Conservation (phyloP, 2,888 invertebrate species). For the Anarsia innoxiella region DNA sequence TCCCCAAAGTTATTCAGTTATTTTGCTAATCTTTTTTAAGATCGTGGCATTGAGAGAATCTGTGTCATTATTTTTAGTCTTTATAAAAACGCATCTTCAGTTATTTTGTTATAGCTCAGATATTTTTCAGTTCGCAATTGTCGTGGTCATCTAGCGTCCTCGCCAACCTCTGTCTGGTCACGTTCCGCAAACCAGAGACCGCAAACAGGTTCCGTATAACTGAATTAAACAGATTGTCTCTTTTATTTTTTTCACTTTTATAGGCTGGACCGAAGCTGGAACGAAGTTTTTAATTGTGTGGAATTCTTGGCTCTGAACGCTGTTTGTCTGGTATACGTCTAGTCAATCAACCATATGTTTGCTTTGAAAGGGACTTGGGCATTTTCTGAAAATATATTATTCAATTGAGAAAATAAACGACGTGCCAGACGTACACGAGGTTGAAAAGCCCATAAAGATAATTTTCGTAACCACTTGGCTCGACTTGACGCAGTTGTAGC, state of each 20-base stretch:
- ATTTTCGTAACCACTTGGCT: slow-evolving; percentile 23
- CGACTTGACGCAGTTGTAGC: slow-evolving; percentile 43
- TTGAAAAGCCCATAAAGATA: slow-evolving; percentile 6
- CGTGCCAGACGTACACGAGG: slow-evolving; percentile 9
- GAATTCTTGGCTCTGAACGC: slow-evolving; percentile 41
- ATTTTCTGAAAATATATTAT: slow-evolving; percentile 8
- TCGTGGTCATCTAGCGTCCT: slow-evolving; percentile 39
- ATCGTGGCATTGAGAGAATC: neutral
- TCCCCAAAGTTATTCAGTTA: slow-evolving; percentile 19
- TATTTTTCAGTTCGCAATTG: slow-evolving; percentile 41
- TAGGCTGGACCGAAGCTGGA: slow-evolving; percentile 35
- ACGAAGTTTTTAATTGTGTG: slow-evolving; percentile 47
- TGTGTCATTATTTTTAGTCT: neutral
- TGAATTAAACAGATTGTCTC: slow-evolving; percentile 46
- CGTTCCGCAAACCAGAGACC: slow-evolving; percentile 65
- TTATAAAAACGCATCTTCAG: too few species aligned
- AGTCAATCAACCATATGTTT: slow-evolving; percentile 36
- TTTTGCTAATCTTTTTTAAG: slow-evolving; percentile 22
- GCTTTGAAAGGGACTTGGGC: slow-evolving; percentile 20
- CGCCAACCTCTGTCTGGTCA: slow-evolving; percentile 61
- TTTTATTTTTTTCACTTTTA: slow-evolving; percentile 56
- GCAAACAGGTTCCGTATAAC: slow-evolving; percentile 58
- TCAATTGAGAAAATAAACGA: slow-evolving; percentile 4
- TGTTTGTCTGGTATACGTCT: slow-evolving; percentile 46
- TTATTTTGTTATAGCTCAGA: too few species aligned